Conservation (phyloP, 2,113 vertebrate species). For the Sander lucioperca region DNA sequence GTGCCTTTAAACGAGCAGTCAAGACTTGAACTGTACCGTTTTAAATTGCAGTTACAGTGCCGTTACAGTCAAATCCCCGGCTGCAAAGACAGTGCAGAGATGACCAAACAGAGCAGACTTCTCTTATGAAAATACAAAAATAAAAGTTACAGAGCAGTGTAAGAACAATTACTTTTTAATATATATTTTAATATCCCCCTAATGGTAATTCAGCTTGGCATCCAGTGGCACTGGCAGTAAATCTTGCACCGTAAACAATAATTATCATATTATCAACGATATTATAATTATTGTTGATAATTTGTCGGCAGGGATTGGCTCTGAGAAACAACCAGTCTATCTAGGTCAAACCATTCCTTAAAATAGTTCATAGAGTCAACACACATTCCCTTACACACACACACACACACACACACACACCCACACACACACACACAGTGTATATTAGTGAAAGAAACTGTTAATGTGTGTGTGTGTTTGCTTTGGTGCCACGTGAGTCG, state of each 20-base stretch:
- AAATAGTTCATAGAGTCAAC: not conserved
- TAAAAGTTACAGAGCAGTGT: no score
- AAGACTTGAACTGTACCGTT: no score
- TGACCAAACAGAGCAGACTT: no score
- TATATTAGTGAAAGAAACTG: constrained; percentile 43
- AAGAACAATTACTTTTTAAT: no score
- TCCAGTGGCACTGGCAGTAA: not conserved
- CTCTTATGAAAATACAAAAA: no score
- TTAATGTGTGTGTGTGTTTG: not conserved
- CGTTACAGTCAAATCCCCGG: no score
- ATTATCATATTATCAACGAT: no score
- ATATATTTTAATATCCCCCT: no score
- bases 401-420: constrained; percentile 3
- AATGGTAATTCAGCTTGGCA: not conserved
- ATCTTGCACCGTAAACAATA: not conserved
- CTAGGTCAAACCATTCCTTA: constrained; percentile 14
- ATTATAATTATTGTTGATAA: not conserved
- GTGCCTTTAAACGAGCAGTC: no score
- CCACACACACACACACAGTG: constrained; percentile 5
- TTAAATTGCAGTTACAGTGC: no score
- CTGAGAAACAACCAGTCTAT: not conserved
- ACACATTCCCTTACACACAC: no score
- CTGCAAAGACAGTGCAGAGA: no score
- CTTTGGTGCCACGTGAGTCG: constrained; percentile 74
- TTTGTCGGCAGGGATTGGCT: not conserved